These are phyloP conservation scores for Tetanocera ferruginea DNA, from an alignment of 2,888 invertebrate genomes.

Conservation along the genomic window DNA sequence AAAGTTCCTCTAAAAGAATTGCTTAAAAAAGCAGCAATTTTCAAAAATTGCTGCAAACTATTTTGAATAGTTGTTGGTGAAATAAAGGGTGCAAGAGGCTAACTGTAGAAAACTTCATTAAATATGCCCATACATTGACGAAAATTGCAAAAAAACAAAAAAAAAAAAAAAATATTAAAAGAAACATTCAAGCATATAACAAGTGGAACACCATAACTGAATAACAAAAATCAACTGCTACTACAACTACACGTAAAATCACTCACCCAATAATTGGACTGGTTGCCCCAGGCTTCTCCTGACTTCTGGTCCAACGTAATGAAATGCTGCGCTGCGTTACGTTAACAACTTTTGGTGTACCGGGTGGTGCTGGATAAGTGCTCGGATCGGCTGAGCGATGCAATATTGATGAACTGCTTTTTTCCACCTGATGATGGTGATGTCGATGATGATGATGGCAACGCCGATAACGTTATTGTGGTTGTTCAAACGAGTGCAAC, in stretches of 20 bases:
- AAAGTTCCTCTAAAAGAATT: not conserved
- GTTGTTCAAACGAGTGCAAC: no score
- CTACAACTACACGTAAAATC: conserved; percentile 31
- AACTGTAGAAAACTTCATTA: conserved; percentile 9
- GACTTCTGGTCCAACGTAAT: conserved; percentile 75
- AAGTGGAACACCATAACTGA: not conserved
- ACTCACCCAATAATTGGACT: conserved; percentile 69
- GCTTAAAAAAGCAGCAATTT: not conserved
- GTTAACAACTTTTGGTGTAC: conserved; percentile 78
- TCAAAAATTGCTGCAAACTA: not conserved
- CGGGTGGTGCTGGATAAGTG: conserved; percentile 80
- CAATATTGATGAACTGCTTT: conserved; percentile 72
- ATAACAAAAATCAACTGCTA: not conserved
- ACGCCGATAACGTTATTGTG: not conserved
- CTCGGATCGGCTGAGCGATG: conserved; percentile 81
- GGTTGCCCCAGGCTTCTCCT: conserved; percentile 71
- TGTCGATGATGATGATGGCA: conserved; percentile 44
- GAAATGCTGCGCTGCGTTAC: conserved; percentile 77
- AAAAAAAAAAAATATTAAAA: not conserved
- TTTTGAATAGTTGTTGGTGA: no score
- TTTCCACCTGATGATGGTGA: conserved; percentile 64
- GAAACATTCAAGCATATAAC: not conserved
- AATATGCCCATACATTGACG: conserved; percentile 18
- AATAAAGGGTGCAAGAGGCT: not conserved
- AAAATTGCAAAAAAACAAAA: not conserved